These are phyloP conservation scores for Globodera rostochiensis DNA, from an alignment of 1,140 invertebrate genomes.

Conservation along the genomic window DNA sequence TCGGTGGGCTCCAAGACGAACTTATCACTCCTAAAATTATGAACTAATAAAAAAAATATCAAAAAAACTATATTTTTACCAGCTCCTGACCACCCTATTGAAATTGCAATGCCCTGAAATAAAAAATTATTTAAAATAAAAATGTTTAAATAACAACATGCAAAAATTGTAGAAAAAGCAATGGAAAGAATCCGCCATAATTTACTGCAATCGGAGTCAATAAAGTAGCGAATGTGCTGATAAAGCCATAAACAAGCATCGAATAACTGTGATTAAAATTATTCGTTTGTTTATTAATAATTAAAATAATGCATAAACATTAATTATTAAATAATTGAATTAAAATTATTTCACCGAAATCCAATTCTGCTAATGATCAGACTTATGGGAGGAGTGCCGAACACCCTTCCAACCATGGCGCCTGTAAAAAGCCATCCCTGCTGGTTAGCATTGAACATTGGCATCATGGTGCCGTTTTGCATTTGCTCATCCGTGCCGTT, in stretches of 20 bases:
- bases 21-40: neutral
- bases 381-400: conserved; percentile 18
- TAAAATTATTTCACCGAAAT: conserved; percentile 1
- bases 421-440: conserved; percentile 24
- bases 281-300: too few relatives aligned
- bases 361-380: conserved; percentile 2
- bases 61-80: neutral
- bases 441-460: conserved; percentile 11
- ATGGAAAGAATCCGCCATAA: neutral
- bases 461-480: neutral
- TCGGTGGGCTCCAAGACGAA: conserved; percentile 10
- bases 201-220: neutral
- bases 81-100: neutral
- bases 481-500: neutral
- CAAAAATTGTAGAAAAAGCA: conserved; percentile 1
- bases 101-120: neutral
- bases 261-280: neutral
- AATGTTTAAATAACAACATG: neutral
- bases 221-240: conserved; percentile 14
- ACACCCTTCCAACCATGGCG: conserved; percentile 1
- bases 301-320: too few relatives aligned
- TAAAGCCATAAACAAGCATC: conserved; percentile 16
- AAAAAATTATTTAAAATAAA: too few relatives aligned
- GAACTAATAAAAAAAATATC: neutral
- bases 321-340: too few relatives aligned